These are phyloP conservation scores for Cheirogaleus major DNA, from an alignment of 2,797 vertebrate species.

Conservation along the genomic window DNA sequence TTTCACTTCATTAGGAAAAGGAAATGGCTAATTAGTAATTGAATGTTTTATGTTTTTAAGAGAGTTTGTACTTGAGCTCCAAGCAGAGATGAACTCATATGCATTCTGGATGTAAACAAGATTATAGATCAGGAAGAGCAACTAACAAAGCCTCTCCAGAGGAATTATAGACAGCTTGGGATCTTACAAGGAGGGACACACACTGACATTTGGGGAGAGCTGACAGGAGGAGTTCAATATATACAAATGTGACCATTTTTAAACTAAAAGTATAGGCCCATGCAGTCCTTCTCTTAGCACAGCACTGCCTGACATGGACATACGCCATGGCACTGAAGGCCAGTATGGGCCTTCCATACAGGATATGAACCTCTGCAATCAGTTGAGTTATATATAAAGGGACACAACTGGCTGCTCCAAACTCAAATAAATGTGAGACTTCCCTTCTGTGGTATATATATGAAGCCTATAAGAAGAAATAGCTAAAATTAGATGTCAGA, in stretches of 20 bases:
- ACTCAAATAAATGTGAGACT: background rate
- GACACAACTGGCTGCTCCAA: background rate
- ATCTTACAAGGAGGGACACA: slow-evolving; percentile 53
- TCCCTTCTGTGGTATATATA: background rate
- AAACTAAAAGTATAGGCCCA: background rate
- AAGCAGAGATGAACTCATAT: slow-evolving; percentile 85
- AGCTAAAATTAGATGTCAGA: background rate
- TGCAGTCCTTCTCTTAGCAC: background rate
- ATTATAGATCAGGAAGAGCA: slow-evolving; percentile 79
- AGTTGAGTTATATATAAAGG: background rate
- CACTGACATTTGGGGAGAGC: slow-evolving; percentile 39
- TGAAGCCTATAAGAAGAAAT: background rate
- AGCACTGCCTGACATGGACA: background rate
- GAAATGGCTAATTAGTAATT: slow-evolving; percentile 89
- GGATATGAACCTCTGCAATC: background rate
- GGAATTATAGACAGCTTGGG: slow-evolving; percentile 59
- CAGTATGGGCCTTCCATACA: background rate
- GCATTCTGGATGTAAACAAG: slow-evolving; percentile 85
- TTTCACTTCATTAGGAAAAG: slow-evolving; percentile 88
- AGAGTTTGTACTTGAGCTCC: slow-evolving; percentile 79
- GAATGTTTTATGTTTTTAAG: slow-evolving; percentile 87
- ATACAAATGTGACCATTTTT: background rate
- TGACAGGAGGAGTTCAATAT: background rate
- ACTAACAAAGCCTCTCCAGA: slow-evolving; percentile 70
- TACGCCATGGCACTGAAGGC: background rate